Base-by-base conservation (phyloP, 92 coral and sea anemone species). In the Siderastrea siderea region DNA sequence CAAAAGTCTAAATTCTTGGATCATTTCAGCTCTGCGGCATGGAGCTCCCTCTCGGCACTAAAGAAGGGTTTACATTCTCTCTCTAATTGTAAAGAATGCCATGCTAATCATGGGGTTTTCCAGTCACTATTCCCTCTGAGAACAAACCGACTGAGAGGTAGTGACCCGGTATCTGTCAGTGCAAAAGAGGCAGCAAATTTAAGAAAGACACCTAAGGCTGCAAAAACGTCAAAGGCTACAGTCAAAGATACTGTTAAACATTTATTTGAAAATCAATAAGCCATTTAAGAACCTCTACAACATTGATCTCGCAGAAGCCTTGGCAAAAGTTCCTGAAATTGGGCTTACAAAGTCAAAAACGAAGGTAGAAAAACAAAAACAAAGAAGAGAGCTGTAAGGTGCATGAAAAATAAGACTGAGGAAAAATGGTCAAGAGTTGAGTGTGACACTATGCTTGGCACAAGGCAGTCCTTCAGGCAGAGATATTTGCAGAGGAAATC, bases 381-480 rank as follows among this genome's bases (percentile, higher is more conserved):
- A 71, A 71, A 71, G 58, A 12, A 14, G 76, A 55, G 44, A 15
- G 7, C 47, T 48, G 26, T 51, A 71, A 71, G 76, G 55, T 14
- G 8, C 3, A 14, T 71, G 15, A 68, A 83, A 71, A 13, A 44
- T 1, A 70, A 26, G 8, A 83, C 45, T 3, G 80, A 83, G 44
- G 75, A 51, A 14, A n/a, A 51, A 16, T 83, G 66, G 63, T 47
- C 60, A 59, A 46, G 51, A 64, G 49, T 47, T 75, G 89, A 75
- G 76, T 49, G 74, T 77, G 83, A 75, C 65, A 75, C 75, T 26
- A 60, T 76, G 59, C 89, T 74, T 45, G 89, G 54, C 6, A 75
- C 76, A 10, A 12, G 84, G 58, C 76, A 85, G 17, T 75, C 89
- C 48, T 76, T 45, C 12, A 76, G 47, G 17, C 89, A 85, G 69